Conservation (phyloP, 2,888 invertebrate genomes). For the Coelopa pilipes region DNA sequence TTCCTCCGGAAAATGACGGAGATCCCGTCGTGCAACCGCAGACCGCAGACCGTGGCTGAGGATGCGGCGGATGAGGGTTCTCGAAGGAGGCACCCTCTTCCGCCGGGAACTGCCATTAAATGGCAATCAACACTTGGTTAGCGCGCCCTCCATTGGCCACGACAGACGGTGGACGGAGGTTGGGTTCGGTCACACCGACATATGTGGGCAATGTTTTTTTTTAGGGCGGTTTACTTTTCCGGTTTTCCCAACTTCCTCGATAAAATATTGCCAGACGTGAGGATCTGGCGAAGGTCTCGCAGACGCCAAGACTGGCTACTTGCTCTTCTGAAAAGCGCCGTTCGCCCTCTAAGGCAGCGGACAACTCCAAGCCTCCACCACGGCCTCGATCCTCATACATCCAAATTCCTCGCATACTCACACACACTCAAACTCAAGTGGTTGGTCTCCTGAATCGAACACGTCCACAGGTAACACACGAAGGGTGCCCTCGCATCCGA, state of each 20-base stretch:
- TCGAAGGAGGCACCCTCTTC: background rate
- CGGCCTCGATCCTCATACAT: too few relatives aligned
- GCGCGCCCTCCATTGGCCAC: background rate
- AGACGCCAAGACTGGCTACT: background rate
- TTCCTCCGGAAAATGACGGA: conserved; percentile 51
- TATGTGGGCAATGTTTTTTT: conserved; percentile 31
- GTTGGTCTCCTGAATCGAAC: background rate
- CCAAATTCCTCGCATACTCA: too few relatives aligned
- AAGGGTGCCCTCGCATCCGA: conserved; percentile 22
- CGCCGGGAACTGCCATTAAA: conserved; percentile 10
- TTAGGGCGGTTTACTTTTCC: background rate
- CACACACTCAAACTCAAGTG: too few relatives aligned
- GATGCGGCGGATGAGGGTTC: background rate
- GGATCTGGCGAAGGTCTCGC: too few relatives aligned
- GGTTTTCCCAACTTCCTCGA: background rate
- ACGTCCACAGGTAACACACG: conserved; percentile 20
- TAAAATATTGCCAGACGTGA: background rate
- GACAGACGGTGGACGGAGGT: background rate
- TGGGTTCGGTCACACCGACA: conserved; percentile 1
- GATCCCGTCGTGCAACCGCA: conserved; percentile 25
- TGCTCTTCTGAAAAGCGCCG: background rate
- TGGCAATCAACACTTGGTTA: conserved; percentile 28
- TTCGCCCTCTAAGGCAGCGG: too few relatives aligned
- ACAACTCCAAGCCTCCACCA: too few relatives aligned
- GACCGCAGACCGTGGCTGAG: too few relatives aligned